Evolutionary conservation across 2,113 vertebrate genomes (phyloP).

Genomic region (Romanogobio albipinnatus): DNA sequence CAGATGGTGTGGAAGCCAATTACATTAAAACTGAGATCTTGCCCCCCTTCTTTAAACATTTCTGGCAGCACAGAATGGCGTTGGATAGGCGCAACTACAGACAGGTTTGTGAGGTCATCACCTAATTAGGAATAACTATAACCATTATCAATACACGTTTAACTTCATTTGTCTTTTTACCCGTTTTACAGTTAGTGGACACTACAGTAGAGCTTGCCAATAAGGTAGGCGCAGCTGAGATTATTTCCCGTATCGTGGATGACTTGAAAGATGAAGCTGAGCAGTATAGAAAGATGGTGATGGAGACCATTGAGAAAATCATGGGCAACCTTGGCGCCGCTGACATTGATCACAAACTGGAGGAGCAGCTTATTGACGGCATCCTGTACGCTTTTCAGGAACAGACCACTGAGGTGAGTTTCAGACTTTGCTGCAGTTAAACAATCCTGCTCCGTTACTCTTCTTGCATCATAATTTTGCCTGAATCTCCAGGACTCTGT

Average conservation of each 20-base stretch:
- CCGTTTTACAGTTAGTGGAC: constrained; percentile 86
- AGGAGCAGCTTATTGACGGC: constrained; percentile 97
- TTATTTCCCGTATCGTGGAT: constrained; percentile 97
- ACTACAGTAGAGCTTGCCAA: constrained; percentile 98
- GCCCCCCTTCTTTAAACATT: constrained; percentile 98
- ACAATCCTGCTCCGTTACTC: background rate
- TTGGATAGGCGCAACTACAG: constrained; percentile 97
- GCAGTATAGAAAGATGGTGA: constrained; percentile 99
- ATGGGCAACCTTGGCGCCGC: constrained; percentile 98
- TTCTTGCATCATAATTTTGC: background rate
- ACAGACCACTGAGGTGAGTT: constrained; percentile 93
- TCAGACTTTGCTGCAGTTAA: background rate
- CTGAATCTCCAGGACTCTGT: constrained; percentile 86
- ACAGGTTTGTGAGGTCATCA: constrained; percentile 79
- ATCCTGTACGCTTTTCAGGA: constrained; percentile 98
- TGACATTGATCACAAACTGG: constrained; percentile 98
- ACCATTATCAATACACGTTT: background rate
- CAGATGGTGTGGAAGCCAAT: constrained; percentile 97
- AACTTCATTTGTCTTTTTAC: background rate
- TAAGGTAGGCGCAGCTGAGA: constrained; percentile 98
- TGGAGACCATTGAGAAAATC: constrained; percentile 99
- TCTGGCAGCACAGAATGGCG: constrained; percentile 99
- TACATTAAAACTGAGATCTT: constrained; percentile 99
- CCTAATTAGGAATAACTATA: background rate
- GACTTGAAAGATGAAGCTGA: constrained; percentile 98